Evolutionary conservation across 2,888 invertebrate genomes (phyloP).

Genomic region (Heliconius erato): DNA sequence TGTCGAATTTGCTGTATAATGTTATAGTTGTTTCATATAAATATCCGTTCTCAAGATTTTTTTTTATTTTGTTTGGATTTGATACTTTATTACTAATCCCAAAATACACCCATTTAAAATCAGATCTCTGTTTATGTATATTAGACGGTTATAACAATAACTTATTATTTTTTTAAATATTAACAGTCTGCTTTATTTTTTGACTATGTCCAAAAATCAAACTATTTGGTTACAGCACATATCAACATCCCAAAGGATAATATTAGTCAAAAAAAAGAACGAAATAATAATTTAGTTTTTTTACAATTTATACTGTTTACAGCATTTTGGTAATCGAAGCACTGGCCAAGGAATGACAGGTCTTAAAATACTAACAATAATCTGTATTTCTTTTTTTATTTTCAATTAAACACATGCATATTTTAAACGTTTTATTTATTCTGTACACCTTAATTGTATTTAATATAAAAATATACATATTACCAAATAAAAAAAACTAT

Average conservation of each 20-base stretch:
- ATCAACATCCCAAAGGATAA: background rate
- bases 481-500: background rate
- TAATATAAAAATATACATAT: slow-evolving; percentile 18
- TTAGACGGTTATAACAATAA: too few species aligned
- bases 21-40: background rate
- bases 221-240: background rate
- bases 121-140: too few species aligned
- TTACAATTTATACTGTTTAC: background rate
- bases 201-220: too few species aligned
- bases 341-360: slow-evolving; percentile 71
- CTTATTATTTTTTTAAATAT: too few species aligned
- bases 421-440: slow-evolving; percentile 48
- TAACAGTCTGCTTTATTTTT: too few species aligned
- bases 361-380: background rate
- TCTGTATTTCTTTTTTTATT: slow-evolving; percentile 43
- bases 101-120: too few species aligned
- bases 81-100: too few species aligned
- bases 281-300: too few species aligned
- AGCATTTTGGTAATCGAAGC: slow-evolving; percentile 48
- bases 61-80: background rate
- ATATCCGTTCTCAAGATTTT: background rate
- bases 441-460: slow-evolving; percentile 44
- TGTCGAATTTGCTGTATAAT: slow-evolving; percentile 5
- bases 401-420: slow-evolving; percentile 50
- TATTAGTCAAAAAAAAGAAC: too few species aligned